Conservation (phyloP, 2,888 invertebrate species). For the Parasteatoda lunata region DNA sequence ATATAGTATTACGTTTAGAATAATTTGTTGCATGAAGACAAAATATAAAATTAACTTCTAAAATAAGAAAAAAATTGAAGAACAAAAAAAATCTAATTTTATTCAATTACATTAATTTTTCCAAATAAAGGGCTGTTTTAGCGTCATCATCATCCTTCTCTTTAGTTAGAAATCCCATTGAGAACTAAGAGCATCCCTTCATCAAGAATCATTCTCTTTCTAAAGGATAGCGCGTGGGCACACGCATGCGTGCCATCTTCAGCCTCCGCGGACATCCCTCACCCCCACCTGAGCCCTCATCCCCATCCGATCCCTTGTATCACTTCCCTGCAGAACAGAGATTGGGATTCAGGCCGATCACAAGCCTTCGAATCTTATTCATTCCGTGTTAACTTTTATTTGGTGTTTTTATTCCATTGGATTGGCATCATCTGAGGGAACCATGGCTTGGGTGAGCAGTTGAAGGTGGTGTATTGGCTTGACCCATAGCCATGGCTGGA, state of each 20-base stretch:
- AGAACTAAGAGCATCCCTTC: too few relatives aligned
- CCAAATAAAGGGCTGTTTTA: too few relatives aligned
- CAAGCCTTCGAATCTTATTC: neutral
- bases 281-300: neutral
- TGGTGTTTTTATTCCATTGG: neutral
- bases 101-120: too few relatives aligned
- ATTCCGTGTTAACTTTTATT: neutral
- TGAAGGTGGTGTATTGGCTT: neutral
- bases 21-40: too few relatives aligned
- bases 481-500: constrained; percentile 2
- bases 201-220: too few relatives aligned
- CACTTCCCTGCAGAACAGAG: neutral
- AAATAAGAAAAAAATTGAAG: too few relatives aligned
- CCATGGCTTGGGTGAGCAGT: neutral
- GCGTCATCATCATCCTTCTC: too few relatives aligned
- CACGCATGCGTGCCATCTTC: neutral
- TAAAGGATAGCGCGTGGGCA: too few relatives aligned
- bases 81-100: too few relatives aligned
- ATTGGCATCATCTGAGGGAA: neutral
- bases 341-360: neutral
- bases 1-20: too few relatives aligned
- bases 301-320: neutral
- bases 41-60: too few relatives aligned
- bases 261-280: neutral
- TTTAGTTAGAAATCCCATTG: too few relatives aligned